Percentiles rank a stretch among this genome's conserved stretches.
These are phyloP conservation scores for Vicugna pacos DNA, from an alignment of 2,113 vertebrate species.

Conservation along the genomic window DNA sequence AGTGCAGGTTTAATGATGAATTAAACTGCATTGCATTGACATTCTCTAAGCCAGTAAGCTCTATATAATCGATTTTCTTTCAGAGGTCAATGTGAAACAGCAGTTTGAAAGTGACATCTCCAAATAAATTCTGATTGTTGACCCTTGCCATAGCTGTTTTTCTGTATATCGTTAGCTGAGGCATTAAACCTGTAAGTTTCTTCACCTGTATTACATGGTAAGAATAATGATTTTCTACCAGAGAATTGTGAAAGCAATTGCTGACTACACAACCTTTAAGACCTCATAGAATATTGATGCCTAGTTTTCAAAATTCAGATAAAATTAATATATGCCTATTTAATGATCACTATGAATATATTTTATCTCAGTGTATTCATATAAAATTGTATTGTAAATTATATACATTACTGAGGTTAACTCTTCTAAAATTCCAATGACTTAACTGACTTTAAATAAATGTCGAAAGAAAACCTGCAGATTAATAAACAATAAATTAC, in stretches of 20 bases:
- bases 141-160: conserved; percentile 60
- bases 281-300: background rate
- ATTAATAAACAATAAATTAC: background rate
- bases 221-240: conserved; percentile 68
- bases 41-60: conserved; percentile 77
- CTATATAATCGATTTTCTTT: conserved; percentile 79
- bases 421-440: background rate
- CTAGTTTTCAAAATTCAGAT: background rate
- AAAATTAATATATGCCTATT: background rate
- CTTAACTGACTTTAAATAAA: background rate
- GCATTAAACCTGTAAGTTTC: conserved; percentile 66
- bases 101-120: conserved; percentile 78
- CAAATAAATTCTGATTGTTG: conserved; percentile 81
- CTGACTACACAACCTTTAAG: background rate
- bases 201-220: conserved; percentile 61
- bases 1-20: conserved; percentile 76
- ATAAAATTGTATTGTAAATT: background rate
- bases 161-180: conserved; percentile 75
- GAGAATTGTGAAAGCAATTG: background rate
- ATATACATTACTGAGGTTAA: background rate
- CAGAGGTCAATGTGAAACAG: conserved; percentile 78
- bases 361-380: background rate
- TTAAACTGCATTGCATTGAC: conserved; percentile 77
- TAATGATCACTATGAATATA: background rate
- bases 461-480: background rate